Percentiles rank a stretch among this genome's conserved stretches.
These are phyloP conservation scores for Agrochola macilenta DNA, from an alignment of 2,888 invertebrate genomes.

Conservation along the genomic window DNA sequence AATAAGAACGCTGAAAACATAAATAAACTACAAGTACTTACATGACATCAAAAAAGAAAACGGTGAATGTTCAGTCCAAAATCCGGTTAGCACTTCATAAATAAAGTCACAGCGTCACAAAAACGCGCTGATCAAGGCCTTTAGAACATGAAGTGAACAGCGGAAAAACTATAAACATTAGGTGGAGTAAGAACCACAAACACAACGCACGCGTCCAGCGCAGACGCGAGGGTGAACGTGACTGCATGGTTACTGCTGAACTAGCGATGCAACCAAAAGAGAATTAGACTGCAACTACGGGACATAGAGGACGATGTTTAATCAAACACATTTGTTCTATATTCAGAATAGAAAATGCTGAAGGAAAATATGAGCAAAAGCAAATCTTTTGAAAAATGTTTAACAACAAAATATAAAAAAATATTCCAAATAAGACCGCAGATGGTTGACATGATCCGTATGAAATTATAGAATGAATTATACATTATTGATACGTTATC, in stretches of 20 bases:
- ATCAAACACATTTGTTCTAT: background rate
- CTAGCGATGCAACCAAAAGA: constrained; percentile 68
- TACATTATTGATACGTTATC: constrained; percentile 8
- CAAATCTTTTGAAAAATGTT: background rate
- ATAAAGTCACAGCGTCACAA: constrained; percentile 68
- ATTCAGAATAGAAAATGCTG: background rate
- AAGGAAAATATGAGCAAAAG: background rate
- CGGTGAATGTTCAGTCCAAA: constrained; percentile 58
- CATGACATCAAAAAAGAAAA: constrained; percentile 62
- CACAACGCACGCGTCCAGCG: constrained; percentile 78
- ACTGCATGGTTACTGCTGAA: constrained; percentile 74
- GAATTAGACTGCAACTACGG: constrained; percentile 71
- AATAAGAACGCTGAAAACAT: constrained; percentile 39
- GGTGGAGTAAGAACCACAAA: constrained; percentile 65
- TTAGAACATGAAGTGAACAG: constrained; percentile 64
- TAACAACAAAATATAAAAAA: too few species aligned
- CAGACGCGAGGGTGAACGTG: constrained; percentile 77
- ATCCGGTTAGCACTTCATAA: constrained; percentile 70
- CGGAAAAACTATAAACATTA: constrained; percentile 65
- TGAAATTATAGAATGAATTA: background rate
- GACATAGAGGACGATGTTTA: constrained; percentile 43
- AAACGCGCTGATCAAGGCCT: constrained; percentile 57
- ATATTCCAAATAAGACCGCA: background rate
- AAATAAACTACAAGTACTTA: constrained; percentile 64
- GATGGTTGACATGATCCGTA: background rate